Evolutionary conservation across 2,797 vertebrate species (phyloP), one percentile per base, ranked within the genome.

Genomic region (Propithecus deckenii): DNA sequence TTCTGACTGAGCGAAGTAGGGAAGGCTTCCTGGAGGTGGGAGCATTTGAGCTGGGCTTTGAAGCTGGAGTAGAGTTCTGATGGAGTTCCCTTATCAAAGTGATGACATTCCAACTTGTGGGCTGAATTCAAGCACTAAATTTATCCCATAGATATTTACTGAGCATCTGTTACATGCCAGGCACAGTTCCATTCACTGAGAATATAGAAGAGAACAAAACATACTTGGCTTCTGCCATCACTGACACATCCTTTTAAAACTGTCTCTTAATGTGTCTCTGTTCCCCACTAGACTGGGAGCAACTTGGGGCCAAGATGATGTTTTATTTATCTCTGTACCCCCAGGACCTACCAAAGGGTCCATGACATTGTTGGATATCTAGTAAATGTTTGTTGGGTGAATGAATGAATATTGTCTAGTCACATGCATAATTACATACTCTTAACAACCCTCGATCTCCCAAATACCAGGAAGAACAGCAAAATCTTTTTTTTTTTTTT

Each of bases 1-100:
- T 89, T 97, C 52, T 94, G 52, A 92, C 50, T 48, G 52, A 86
- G 69, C 23, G 87, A n/a, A 92, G 55, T 7, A 91, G 28, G n/a
- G 67, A 65, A 95, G 46, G 22, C 67, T 81, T 94, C 74, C 7
- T 35, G 32, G 41, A 85, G 50, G 48, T 55, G 22, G 25, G 48
- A 15, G 35, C 14, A 55, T 75, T 28, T 94, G n/a, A 92, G 38
- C 43, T 61, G 48, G 20, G 28, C 63, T 92, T 95, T 72, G 57
- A 89, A 85, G 80, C 74, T 83, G 15, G 23, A 96, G 14, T 30
- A 79, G 81, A 89, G 43, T 72, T 90, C 91, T 85, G 48, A 72
- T 17, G 91, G 4, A 11, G 6, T 50, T 86, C 32, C 20, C 32
- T 30, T 78, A 46, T 55, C 17, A 63, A 83, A 79, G n/a, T 74